Conservation (phyloP, 2,888 invertebrate genomes). For the Tigriopus californicus region DNA sequence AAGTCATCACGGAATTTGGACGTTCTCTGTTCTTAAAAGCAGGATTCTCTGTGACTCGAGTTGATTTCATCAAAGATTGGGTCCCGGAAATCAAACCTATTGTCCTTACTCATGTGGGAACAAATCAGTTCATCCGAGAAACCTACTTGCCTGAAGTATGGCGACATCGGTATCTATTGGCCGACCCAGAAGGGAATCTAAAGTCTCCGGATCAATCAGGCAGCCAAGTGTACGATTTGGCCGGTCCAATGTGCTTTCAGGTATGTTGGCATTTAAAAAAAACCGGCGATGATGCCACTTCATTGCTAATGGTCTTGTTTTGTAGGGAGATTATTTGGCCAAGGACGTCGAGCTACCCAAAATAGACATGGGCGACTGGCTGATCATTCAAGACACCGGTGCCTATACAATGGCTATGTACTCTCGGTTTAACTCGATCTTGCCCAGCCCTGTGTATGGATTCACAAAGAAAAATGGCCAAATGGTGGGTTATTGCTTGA, state of each 20-base stretch:
- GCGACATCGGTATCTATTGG: not conserved
- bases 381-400: constrained; percentile 13
- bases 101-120: constrained; percentile 7
- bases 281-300: too few species aligned
- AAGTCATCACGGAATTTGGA: constrained; percentile 14
- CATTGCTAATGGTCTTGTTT: too few species aligned
- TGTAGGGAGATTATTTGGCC: constrained; percentile 7
- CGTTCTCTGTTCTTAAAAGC: constrained; percentile 14
- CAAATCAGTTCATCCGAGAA: constrained; percentile 12
- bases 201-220: not conserved
- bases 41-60: constrained; percentile 1
- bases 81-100: constrained; percentile 5
- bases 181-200: not conserved
- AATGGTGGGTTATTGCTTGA: not conserved
- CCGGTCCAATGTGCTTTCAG: constrained; percentile 15
- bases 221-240: not conserved
- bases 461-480: not conserved
- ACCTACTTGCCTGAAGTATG: constrained; percentile 4
- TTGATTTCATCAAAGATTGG: constrained; percentile 13
- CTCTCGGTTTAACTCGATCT: constrained; percentile 8
- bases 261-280: too few species aligned
- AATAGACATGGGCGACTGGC: not conserved
- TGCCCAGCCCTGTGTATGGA: constrained; percentile 6
- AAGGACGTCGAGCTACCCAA: not conserved
- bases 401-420: constrained; percentile 13